A percentile compares a stretch with the other conserved stretches of the same genome.
These are phyloP conservation scores for Oncorhynchus tshawytscha DNA, from an alignment of 2,113 vertebrate species.

Conservation along the genomic window DNA sequence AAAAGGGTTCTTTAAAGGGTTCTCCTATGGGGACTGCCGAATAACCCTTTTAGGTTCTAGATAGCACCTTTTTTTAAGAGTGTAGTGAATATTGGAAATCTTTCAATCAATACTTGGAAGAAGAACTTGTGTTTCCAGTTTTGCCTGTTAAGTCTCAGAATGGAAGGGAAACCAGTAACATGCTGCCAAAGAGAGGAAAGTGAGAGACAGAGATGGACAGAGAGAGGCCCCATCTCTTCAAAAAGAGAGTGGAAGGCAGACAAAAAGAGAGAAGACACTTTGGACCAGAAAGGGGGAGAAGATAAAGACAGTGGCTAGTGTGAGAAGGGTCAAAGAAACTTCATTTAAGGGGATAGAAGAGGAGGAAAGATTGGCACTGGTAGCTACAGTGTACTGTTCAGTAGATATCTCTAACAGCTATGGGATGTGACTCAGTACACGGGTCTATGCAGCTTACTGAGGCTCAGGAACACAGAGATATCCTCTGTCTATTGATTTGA, in stretches of 20 bases:
- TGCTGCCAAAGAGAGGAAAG: not conserved
- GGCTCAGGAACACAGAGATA: constrained; percentile 56
- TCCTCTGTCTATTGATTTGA: constrained; percentile 78
- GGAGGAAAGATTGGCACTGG: constrained; percentile 32
- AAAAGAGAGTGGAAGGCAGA: not conserved
- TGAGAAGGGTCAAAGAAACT: not conserved
- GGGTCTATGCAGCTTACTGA: constrained; percentile 37
- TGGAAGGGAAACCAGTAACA: not conserved
- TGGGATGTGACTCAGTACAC: constrained; percentile 16
- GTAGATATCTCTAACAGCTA: constrained; percentile 1
- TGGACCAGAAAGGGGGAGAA: not conserved
- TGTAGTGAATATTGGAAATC: not conserved
- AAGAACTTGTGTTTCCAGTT: not conserved
- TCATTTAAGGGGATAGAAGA: no score
- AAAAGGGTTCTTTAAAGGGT: no score
- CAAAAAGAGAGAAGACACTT: constrained; percentile 22
- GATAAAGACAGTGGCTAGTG: no score
- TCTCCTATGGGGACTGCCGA: no score
- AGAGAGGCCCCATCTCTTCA: not conserved
- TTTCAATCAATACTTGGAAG: not conserved
- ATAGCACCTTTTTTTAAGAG: not conserved
- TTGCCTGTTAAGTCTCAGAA: no score
- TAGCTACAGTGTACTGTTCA: constrained; percentile 25
- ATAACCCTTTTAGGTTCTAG: no score
- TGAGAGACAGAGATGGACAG: not conserved